Evolutionary conservation across 2,888 invertebrate species (phyloP), one percentile per base, ranked within the genome.

Genomic region (Polymixis flavicincta): DNA sequence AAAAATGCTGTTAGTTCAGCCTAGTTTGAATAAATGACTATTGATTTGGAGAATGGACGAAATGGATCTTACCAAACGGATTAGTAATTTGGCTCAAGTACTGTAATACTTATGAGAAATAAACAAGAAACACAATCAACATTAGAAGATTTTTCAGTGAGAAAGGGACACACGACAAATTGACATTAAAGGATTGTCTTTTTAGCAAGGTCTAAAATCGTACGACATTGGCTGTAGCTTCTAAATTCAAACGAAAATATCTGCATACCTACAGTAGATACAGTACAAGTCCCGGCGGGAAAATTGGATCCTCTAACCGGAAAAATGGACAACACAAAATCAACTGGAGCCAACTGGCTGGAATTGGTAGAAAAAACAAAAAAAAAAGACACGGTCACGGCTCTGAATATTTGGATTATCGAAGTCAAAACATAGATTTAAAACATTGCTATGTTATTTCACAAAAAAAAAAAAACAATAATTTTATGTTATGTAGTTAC

Each of bases 331-430:
- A 50, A 42, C 32, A 61, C 48, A 55, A 61, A 76, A 50, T 50
- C 61, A 63, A 77, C 70, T 77, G 32, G 55, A 76, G 77, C 55
- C 77, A 77, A 76, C 77, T 77, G 61, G 69, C 70, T 76, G 25
- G 70, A 55, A 57, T 63, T 69, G 50, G 32, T 19, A 14, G 42
- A n/a, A 37, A 71, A n/a, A 63, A 66, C 2, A 74, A 68, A 28
- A 52, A 63, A 42, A 14, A 32, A 14, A 45, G 14, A 66, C 42
- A 57, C 55, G n/a, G 77, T 69, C 61, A 68, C 17, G 68, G 54
- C 42, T 42, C 11, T 28, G n/a, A 28, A 28, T 37, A 69, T 77
- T 69, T 77, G 42, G 42, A 55, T 55, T 50, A 9, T 63, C 17
- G 25, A 25, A 70, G n/a, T 57, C 22, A 25, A 50, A 77, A 50